Percentiles rank a stretch among this genome's conserved stretches.
Evolutionary conservation across 2,888 invertebrate species (phyloP).

Genomic region (Trichogramma dendrolimi): DNA sequence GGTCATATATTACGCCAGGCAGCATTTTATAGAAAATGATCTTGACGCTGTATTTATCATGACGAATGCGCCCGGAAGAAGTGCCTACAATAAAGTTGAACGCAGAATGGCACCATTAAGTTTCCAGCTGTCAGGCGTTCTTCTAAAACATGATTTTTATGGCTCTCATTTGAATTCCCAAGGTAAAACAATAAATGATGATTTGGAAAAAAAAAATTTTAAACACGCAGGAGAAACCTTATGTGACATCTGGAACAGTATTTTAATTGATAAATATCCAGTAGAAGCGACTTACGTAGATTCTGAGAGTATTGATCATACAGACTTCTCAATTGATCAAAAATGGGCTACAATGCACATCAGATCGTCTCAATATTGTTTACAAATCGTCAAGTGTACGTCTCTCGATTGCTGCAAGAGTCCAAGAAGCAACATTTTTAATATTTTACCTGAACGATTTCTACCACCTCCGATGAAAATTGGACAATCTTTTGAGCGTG

Average conservation of each 20-base stretch:
- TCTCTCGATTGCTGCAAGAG: neutral
- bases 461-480: neutral
- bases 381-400: neutral
- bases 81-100: constrained; percentile 36
- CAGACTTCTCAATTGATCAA: constrained; percentile 26
- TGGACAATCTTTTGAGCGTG: neutral
- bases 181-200: constrained; percentile 35
- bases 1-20: constrained; percentile 21
- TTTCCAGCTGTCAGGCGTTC: constrained; percentile 35
- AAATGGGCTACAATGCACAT: constrained; percentile 33
- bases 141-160: constrained; percentile 37
- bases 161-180: constrained; percentile 39
- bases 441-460: neutral
- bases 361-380: constrained; percentile 32
- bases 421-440: neutral
- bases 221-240: constrained; percentile 39
- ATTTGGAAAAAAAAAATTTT: constrained; percentile 43
- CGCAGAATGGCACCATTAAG: constrained; percentile 38
- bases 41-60: constrained; percentile 27
- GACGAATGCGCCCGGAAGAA: constrained; percentile 36
- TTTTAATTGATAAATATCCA: constrained; percentile 36
- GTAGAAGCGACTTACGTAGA: constrained; percentile 24
- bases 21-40: constrained; percentile 28
- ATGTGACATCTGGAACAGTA: constrained; percentile 41
- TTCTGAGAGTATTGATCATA: constrained; percentile 6